These are phyloP conservation scores for Prochilodus magdalenae DNA, from an alignment of 2,113 vertebrate genomes.

Conservation along the genomic window DNA sequence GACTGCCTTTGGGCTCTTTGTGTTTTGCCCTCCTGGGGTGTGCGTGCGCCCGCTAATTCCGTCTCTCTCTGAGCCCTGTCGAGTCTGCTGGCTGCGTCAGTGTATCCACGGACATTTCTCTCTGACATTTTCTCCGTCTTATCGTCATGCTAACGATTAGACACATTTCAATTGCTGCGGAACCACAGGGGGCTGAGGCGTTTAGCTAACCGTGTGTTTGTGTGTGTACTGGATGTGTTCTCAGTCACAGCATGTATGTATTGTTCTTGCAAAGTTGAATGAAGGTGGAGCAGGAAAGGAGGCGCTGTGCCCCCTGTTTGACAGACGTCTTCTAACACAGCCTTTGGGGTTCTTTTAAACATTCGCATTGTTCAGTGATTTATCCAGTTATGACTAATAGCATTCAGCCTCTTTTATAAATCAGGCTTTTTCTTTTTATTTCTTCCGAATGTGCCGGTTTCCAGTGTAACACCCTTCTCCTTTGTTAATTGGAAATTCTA, in stretches of 20 bases:
- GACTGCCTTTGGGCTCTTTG: neutral
- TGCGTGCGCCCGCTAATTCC: neutral
- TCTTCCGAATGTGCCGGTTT: slow-evolving; percentile 17
- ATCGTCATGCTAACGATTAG: slow-evolving; percentile 48
- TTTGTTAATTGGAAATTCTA: neutral
- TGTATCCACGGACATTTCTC: slow-evolving; percentile 48
- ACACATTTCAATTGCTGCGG: slow-evolving; percentile 35
- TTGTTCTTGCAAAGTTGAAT: neutral
- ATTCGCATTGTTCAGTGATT: neutral
- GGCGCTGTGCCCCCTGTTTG: slow-evolving; percentile 2
- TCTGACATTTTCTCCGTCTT: slow-evolving; percentile 50
- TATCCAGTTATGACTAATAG: too few species aligned
- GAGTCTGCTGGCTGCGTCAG: neutral
- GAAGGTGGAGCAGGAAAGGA: slow-evolving; percentile 5
- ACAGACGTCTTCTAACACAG: slow-evolving; percentile 21
- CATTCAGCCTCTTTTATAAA: neutral
- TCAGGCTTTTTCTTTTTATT: slow-evolving; percentile 42
- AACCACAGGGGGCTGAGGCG: slow-evolving; percentile 49
- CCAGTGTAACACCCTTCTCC: neutral
- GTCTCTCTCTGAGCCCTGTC: slow-evolving; percentile 14
- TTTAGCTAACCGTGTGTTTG: slow-evolving; percentile 24
- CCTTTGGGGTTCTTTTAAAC: neutral
- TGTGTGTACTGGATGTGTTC: slow-evolving; percentile 19
- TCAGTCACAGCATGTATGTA: slow-evolving; percentile 9
- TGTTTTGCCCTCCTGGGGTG: neutral